Evolutionary conservation across 2,113 vertebrate species (phyloP).

Genomic region (Pangasianodon gigas): DNA sequence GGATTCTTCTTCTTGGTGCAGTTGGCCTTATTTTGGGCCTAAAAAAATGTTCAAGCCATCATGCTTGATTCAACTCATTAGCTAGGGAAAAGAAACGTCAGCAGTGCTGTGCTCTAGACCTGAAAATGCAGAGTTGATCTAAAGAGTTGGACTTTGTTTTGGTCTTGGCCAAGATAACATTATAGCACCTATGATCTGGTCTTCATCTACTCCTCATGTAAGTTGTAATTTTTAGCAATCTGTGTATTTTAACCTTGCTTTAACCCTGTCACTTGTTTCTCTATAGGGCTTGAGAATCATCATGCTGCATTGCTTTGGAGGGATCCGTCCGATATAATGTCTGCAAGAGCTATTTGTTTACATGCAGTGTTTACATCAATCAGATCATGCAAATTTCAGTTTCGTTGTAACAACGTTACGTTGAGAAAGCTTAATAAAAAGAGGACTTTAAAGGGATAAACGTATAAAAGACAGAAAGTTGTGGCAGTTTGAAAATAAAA

Average conservation of each 20-base stretch:
- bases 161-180: not conserved
- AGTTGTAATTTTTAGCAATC: not conserved
- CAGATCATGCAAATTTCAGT: not conserved
- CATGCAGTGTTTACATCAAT: not conserved
- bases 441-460: not conserved
- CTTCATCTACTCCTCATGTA: not conserved
- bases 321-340: not conserved
- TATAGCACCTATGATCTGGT: not conserved
- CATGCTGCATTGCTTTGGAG: not conserved
- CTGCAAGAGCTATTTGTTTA: not conserved
- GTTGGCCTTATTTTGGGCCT: not conserved
- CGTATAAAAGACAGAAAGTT: not conserved
- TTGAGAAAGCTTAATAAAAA: not conserved
- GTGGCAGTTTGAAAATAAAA: not conserved
- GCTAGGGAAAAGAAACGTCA: not conserved
- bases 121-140: not conserved
- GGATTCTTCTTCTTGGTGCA: not conserved
- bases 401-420: not conserved
- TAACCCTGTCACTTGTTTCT: not conserved
- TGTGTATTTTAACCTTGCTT: not conserved
- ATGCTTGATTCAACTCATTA: not conserved
- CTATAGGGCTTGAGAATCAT: too few species aligned
- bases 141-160: not conserved
- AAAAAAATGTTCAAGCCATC: not conserved
- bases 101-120: not conserved